These are phyloP conservation scores for Aphidoletes aphidimyza DNA, from an alignment of 2,888 invertebrate species.

Conservation along the genomic window DNA sequence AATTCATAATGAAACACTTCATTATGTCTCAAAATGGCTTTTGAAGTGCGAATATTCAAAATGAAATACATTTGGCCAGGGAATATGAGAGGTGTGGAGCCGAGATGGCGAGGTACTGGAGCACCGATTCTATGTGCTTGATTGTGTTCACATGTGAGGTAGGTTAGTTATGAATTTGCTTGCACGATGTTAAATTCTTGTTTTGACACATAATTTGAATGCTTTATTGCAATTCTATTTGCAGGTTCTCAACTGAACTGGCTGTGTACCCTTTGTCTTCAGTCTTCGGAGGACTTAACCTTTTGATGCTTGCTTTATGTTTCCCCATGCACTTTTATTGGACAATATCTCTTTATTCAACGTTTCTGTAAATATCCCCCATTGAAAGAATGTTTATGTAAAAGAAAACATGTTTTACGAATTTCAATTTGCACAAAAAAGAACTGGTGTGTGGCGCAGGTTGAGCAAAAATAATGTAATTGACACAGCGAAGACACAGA, in stretches of 20 bases:
- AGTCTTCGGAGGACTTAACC: too few species aligned
- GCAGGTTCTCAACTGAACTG: background rate
- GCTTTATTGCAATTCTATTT: background rate
- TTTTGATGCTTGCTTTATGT: background rate
- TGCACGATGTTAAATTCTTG: background rate
- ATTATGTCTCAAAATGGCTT: background rate
- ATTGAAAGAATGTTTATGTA: background rate
- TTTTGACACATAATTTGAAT: constrained; percentile 30
- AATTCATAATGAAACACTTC: too few species aligned
- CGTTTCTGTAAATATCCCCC: background rate
- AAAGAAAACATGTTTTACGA: too few species aligned
- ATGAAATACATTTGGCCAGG: too few species aligned
- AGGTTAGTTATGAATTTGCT: constrained; percentile 25
- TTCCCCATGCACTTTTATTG: background rate
- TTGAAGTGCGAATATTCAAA: background rate
- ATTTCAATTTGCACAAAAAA: too few species aligned
- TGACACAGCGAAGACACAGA: too few species aligned
- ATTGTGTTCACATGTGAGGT: background rate
- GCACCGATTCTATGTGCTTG: too few species aligned
- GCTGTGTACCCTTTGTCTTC: background rate
- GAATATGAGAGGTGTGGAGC: too few species aligned
- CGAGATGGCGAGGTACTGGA: too few species aligned
- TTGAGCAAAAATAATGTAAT: too few species aligned
- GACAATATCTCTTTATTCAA: background rate
- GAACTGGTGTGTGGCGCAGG: background rate